A percentile compares a stretch with the other conserved stretches of the same genome.
Evolutionary conservation across 2,888 invertebrate species (phyloP).

Genomic region (Amblyteles armatorius): DNA sequence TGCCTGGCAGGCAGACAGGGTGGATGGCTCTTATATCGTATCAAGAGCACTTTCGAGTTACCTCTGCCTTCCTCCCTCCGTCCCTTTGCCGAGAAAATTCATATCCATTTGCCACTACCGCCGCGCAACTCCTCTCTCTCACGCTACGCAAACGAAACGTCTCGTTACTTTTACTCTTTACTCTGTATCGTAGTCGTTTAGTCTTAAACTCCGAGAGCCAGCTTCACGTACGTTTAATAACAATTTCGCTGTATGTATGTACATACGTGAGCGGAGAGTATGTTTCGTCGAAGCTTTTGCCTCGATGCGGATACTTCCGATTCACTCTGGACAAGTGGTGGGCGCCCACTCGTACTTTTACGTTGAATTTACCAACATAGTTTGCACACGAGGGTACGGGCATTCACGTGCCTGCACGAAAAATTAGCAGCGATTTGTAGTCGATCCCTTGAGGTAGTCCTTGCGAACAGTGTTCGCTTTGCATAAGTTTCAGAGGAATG

Average conservation of each 20-base stretch:
- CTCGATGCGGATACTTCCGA: background rate
- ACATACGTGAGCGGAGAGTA: background rate
- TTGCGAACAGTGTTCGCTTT: too few species aligned
- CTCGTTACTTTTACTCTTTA: conserved; percentile 36
- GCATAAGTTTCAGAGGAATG: too few species aligned
- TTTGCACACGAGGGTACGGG: background rate
- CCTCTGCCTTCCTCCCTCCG: background rate
- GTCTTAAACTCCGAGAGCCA: conserved; percentile 47
- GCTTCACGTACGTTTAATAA: conserved; percentile 34
- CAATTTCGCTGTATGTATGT: conserved; percentile 4
- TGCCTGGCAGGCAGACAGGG: background rate
- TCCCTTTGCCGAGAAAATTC: conserved; percentile 26
- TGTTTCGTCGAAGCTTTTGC: conserved; percentile 4
- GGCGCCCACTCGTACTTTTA: background rate
- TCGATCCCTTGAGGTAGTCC: background rate
- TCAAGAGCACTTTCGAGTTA: conserved; percentile 32
- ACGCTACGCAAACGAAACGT: conserved; percentile 42
- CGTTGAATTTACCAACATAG: background rate
- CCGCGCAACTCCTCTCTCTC: background rate
- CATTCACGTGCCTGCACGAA: background rate
- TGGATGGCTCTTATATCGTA: background rate
- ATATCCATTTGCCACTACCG: conserved; percentile 34
- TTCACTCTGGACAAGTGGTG: conserved; percentile 11
- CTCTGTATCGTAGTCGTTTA: background rate
- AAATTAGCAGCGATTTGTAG: background rate